Percentiles rank a stretch among this genome's conserved stretches.
These are phyloP conservation scores for Hippoglossus hippoglossus DNA, from an alignment of 2,797 vertebrate species.

Conservation along the genomic window DNA sequence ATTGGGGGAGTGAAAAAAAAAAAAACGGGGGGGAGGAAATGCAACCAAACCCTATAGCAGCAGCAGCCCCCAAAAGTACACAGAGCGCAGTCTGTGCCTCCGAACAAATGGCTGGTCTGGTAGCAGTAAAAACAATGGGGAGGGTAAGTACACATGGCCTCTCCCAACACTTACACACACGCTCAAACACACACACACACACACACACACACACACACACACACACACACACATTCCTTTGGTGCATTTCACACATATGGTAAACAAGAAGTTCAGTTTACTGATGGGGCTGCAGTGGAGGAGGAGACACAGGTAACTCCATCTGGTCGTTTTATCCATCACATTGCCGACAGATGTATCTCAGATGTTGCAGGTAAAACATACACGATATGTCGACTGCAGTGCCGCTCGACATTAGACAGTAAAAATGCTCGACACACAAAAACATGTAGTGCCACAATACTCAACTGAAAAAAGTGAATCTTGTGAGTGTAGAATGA, in stretches of 20 bases:
- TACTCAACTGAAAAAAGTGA: conserved; percentile 10
- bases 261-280: conserved; percentile 75
- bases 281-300: conserved; percentile 40
- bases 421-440: not conserved
- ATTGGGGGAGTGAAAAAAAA: conserved; percentile 15
- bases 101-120: conserved; percentile 74
- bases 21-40: conserved; percentile 16
- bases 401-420: conserved; percentile 1
- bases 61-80: conserved; percentile 62
- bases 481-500: conserved; percentile 32
- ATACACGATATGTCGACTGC: conserved; percentile 48
- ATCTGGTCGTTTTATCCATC: conserved; percentile 62
- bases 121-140: conserved; percentile 78
- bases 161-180: conserved; percentile 59
- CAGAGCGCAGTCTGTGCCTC: conserved; percentile 59
- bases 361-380: conserved; percentile 53
- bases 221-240: conserved; percentile 64
- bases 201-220: conserved; percentile 56
- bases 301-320: conserved; percentile 65
- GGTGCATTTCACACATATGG: conserved; percentile 75
- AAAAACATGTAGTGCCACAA: conserved; percentile 4
- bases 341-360: conserved; percentile 64
- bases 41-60: conserved; percentile 62
- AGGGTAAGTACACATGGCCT: conserved; percentile 76
- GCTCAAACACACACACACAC: conserved; percentile 34